A percentile compares a stretch with the other conserved stretches of the same genome.
These are phyloP conservation scores for Cybosia mesomella DNA, from an alignment of 2,888 invertebrate genomes.

Conservation along the genomic window DNA sequence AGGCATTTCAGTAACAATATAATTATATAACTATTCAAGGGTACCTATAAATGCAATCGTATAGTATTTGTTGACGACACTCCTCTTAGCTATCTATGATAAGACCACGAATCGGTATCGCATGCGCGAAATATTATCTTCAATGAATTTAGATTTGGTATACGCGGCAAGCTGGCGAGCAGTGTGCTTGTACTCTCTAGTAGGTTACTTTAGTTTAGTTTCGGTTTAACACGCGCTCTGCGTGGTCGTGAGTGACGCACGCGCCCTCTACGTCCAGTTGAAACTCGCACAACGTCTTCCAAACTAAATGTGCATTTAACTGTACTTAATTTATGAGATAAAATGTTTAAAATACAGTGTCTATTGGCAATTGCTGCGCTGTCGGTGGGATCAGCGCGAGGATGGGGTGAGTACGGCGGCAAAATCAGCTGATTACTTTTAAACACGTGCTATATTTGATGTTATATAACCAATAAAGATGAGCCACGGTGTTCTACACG, in stretches of 20 bases:
- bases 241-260: conserved; percentile 70
- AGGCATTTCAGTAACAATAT: background rate
- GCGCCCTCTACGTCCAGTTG: conserved; percentile 69
- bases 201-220: conserved; percentile 65
- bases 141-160: conserved; percentile 72
- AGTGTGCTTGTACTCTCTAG: conserved; percentile 28
- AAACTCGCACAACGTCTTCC: conserved; percentile 71
- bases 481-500: conserved; percentile 21
- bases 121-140: conserved; percentile 73
- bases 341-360: conserved; percentile 78
- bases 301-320: conserved; percentile 75
- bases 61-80: conserved; percentile 18
- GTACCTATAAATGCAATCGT: conserved; percentile 19
- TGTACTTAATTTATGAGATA: conserved; percentile 74
- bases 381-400: conserved; percentile 65
- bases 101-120: conserved; percentile 57
- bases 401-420: conserved; percentile 78
- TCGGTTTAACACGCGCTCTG: conserved; percentile 69
- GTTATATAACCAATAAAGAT: conserved; percentile 70
- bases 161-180: conserved; percentile 57
- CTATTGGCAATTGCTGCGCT: conserved; percentile 67
- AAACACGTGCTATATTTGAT: conserved; percentile 75
- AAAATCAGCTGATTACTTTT: conserved; percentile 77
- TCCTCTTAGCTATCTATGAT: conserved; percentile 53
- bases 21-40: conserved; percentile 18